These are phyloP conservation scores for Nesidiocoris tenuis DNA, from an alignment of 2,888 invertebrate species.

Conservation along the genomic window DNA sequence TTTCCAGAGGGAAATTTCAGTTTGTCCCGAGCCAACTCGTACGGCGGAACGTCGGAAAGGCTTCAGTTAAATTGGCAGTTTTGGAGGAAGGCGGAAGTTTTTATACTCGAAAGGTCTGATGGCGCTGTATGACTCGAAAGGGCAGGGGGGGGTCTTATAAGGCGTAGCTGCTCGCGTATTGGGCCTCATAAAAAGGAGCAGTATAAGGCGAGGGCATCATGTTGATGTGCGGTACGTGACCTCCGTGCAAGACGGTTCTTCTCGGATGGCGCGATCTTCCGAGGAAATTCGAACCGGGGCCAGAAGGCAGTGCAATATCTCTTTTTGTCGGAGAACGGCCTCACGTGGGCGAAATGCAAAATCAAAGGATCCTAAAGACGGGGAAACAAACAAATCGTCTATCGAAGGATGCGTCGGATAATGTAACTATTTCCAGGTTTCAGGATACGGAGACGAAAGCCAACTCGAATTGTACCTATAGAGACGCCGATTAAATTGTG, in stretches of 20 bases:
- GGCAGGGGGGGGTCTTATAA: slow-evolving; percentile 11
- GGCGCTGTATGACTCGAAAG: background rate
- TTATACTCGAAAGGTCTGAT: slow-evolving; percentile 16
- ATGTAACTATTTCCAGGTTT: too few relatives aligned
- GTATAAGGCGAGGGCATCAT: slow-evolving; percentile 28
- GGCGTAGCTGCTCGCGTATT: slow-evolving; percentile 10
- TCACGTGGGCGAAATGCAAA: background rate
- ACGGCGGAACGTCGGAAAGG: slow-evolving; percentile 2
- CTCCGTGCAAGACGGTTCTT: slow-evolving; percentile 1
- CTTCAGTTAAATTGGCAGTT: slow-evolving; percentile 29
- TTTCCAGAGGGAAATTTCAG: slow-evolving; percentile 3
- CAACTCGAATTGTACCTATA: too few relatives aligned
- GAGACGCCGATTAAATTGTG: too few relatives aligned
- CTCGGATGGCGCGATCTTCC: slow-evolving; percentile 14
- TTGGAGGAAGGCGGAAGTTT: slow-evolving; percentile 16
- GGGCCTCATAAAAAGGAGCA: slow-evolving; percentile 33
- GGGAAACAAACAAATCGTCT: too few relatives aligned
- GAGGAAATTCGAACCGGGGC: slow-evolving; percentile 18
- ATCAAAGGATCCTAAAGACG: too few relatives aligned
- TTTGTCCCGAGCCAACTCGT: slow-evolving; percentile 8
- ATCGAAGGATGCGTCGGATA: background rate
- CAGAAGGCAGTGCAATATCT: background rate
- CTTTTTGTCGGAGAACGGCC: slow-evolving; percentile 1
- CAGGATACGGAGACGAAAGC: too few relatives aligned
- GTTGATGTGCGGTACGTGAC: slow-evolving; percentile 34